phyloP scores from a whole-genome alignment of 2,888 invertebrate species.

The Andrena dorsata region DNA sequence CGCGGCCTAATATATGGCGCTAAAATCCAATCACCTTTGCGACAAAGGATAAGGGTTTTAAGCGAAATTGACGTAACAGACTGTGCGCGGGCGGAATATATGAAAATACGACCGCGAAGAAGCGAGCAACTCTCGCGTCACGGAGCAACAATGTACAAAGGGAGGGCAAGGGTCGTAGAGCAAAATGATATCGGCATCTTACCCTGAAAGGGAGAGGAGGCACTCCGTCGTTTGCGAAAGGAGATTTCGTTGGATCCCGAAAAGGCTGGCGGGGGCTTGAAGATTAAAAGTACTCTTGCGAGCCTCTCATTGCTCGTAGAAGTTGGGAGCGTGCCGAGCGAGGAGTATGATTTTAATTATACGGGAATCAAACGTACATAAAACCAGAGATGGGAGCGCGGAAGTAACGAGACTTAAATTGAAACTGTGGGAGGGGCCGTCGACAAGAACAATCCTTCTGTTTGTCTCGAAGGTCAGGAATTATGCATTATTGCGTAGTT shows the following conservation, averaged over 20 bases:
- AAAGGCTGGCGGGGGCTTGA: neutral
- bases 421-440: slow-evolving; percentile 1
- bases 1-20: neutral
- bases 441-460: slow-evolving; percentile 10
- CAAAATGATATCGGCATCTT: slow-evolving; percentile 14
- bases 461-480: neutral
- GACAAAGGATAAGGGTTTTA: neutral
- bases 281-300: slow-evolving; percentile 26
- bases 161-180: neutral
- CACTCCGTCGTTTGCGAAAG: neutral
- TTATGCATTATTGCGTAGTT: slow-evolving; percentile 11
- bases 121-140: neutral
- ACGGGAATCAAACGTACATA: slow-evolving; percentile 15
- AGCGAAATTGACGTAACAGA: neutral
- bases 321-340: neutral
- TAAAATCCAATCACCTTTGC: neutral
- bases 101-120: slow-evolving; percentile 21
- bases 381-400: slow-evolving; percentile 2
- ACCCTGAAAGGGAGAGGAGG: neutral
- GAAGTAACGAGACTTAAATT: slow-evolving; percentile 36
- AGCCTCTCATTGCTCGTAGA: neutral
- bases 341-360: slow-evolving; percentile 29
- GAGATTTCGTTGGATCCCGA: neutral
- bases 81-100: neutral
- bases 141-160: slow-evolving; percentile 9